Base-by-base conservation (phyloP, 2,888 invertebrate species). In the Ectropis crepuscularia region DNA sequence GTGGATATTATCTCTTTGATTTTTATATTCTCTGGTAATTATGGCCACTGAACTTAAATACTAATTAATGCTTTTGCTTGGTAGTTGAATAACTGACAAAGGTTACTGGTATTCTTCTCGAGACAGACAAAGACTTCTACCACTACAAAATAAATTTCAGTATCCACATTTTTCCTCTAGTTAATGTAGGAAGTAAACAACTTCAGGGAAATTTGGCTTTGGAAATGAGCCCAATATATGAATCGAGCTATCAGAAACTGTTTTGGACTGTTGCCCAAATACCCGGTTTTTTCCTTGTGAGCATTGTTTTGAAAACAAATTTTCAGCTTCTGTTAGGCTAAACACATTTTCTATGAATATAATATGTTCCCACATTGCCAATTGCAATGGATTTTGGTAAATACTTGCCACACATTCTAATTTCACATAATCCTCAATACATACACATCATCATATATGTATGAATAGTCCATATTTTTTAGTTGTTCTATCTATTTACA, bases 191-290 rank as follows among this genome's bases (percentile, higher is more conserved):
- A 51, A 39, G 16, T 39, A 11, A 53, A 54, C 50, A 50, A n/a
- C 10, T 6, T 45, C 12, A 38, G 28, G 41, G 43, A 50, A 53
- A 48, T 38, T 7, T 42, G 16, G 16, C 55, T 12, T 67, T 70
- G 71, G 71, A 67, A 63, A 54, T 28, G 43, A 68, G 71, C 68
- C 70, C 62, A 65, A 61, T 38, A 61, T 59, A 62, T 61, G 45
- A 59, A 57, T 62, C 58, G 37, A 57, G 47, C 54, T 58, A 60
- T 53, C 36, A 12, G 43, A 49, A 48, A 39, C 47, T 46, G 8
- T 55, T 39, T 69, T 70, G 67, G 70, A 66, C 41, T 60, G 38
- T 55, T 64, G 65, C 67, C 69, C 69, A 69, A 67, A 63, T 65
- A 59, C 53, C 53, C 49, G 6, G 49, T 41, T 46, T 60, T 66